These are phyloP conservation scores for Phyllotis vaccarum DNA, from an alignment of 2,797 vertebrate genomes.

Conservation along the genomic window DNA sequence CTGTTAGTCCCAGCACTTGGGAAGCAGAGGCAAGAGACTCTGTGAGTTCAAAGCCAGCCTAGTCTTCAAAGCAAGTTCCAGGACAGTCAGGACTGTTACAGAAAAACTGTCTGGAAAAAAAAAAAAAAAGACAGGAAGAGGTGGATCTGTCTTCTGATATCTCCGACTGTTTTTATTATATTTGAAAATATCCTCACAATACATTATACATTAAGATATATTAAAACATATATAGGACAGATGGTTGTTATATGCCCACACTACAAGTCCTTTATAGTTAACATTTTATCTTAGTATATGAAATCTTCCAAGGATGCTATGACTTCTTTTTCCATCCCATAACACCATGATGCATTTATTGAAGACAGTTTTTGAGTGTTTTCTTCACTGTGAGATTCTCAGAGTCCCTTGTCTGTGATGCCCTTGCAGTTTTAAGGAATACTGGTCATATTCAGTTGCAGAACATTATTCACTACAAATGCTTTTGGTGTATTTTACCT, in stretches of 20 bases:
- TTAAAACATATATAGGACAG: background rate
- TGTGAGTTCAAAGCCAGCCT: no score
- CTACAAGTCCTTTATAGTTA: background rate
- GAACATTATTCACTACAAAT: background rate
- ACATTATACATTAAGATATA: background rate
- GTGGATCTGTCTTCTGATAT: no score
- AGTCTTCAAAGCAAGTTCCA: no score
- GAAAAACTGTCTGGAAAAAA: no score
- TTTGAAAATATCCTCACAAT: no score
- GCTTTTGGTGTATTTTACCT: background rate
- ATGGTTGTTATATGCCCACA: rapidly evolving
- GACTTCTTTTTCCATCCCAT: rapidly evolving
- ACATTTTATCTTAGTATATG: background rate
- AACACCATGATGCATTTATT: no score
- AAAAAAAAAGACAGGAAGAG: no score
- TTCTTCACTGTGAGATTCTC: background rate
- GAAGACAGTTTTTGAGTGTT: rapidly evolving
- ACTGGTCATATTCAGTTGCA: no score
- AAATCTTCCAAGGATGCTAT: background rate
- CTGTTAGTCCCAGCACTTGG: no score
- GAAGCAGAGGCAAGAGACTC: no score
- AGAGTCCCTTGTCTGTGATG: background rate
- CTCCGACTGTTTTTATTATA: no score
- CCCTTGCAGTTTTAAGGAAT: background rate
- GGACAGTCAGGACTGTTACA: no score